These are phyloP conservation scores for Cyprinodon brontotheroides DNA, from an alignment of 2,113 vertebrate genomes.

Conservation along the genomic window DNA sequence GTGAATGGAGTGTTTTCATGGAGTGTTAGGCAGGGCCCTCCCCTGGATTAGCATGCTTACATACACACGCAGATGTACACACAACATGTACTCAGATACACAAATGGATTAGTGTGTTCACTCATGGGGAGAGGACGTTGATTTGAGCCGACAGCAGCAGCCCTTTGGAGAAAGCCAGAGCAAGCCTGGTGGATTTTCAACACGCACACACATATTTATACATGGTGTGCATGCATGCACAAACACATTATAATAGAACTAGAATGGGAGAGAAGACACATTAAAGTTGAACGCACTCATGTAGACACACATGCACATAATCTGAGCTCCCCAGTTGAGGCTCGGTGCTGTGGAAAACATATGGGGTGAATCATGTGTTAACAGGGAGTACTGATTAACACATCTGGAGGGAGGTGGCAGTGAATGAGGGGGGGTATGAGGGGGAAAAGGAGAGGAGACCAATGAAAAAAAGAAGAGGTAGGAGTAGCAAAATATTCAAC, in stretches of 20 bases:
- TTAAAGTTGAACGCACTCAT: conserved; percentile 67
- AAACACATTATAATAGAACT: conserved; percentile 20
- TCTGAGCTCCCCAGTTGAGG: conserved; percentile 72
- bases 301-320: conserved; percentile 42
- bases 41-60: conserved; percentile 85
- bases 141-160: conserved; percentile 91
- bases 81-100: conserved; percentile 75
- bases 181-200: conserved; percentile 76
- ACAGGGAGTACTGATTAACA: conserved; percentile 95
- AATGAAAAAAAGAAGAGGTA: conserved; percentile 21
- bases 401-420: conserved; percentile 86
- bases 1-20: conserved; percentile 95
- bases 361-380: conserved; percentile 93
- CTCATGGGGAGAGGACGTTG: conserved; percentile 93
- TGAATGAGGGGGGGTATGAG: conserved; percentile 17
- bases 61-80: conserved; percentile 67
- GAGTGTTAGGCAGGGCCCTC: conserved; percentile 85
- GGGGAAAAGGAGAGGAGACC: neutral
- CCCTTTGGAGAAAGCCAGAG: conserved; percentile 78
- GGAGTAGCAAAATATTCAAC: conserved; percentile 27
- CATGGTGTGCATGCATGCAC: neutral
- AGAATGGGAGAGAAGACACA: conserved; percentile 52
- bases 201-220: no score
- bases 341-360: conserved; percentile 87
- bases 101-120: conserved; percentile 90